A percentile compares a stretch with the other conserved stretches of the same genome.
Evolutionary conservation across 2,888 invertebrate genomes (phyloP).

Genomic region (Allacma fusca): DNA sequence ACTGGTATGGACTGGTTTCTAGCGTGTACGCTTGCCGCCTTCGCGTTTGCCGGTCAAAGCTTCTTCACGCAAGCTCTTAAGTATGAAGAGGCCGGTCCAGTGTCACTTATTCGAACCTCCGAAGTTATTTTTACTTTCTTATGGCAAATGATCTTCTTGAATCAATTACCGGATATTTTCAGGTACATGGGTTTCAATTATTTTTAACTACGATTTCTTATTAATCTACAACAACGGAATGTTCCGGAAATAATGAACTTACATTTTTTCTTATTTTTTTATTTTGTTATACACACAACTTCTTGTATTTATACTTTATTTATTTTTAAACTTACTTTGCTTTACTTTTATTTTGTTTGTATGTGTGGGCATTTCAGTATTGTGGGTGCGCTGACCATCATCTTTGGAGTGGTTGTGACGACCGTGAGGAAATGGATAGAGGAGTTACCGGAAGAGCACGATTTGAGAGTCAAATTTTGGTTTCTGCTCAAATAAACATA

Average conservation of each 20-base stretch:
- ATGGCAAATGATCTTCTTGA: too few relatives aligned
- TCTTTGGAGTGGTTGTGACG: slow-evolving; percentile 50
- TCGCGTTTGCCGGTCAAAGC: too few relatives aligned
- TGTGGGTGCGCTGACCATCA: slow-evolving; percentile 51
- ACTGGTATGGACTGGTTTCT: slow-evolving; percentile 50
- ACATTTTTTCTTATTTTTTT: too few relatives aligned
- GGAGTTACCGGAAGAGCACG: slow-evolving; percentile 52
- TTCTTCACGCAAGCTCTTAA: too few relatives aligned
- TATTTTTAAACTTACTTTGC: background rate
- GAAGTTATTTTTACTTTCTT: too few relatives aligned
- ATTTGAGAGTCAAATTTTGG: slow-evolving; percentile 40
- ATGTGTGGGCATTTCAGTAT: too few relatives aligned
- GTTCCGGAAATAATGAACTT: slow-evolving; percentile 47
- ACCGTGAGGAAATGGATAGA: slow-evolving; percentile 54
- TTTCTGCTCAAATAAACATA: slow-evolving; percentile 43
- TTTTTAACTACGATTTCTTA: slow-evolving; percentile 52
- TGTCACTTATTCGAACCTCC: too few relatives aligned
- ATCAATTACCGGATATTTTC: too few relatives aligned
- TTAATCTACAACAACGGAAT: slow-evolving; percentile 56
- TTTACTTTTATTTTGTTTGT: background rate
- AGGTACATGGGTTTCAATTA: too few relatives aligned
- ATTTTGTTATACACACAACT: too few relatives aligned
- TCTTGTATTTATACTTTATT: background rate
- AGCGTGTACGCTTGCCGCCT: slow-evolving; percentile 49
- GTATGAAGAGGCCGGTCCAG: too few relatives aligned